Base-by-base conservation (phyloP, 2,888 invertebrate genomes). In the Cyclophora albipunctata region DNA sequence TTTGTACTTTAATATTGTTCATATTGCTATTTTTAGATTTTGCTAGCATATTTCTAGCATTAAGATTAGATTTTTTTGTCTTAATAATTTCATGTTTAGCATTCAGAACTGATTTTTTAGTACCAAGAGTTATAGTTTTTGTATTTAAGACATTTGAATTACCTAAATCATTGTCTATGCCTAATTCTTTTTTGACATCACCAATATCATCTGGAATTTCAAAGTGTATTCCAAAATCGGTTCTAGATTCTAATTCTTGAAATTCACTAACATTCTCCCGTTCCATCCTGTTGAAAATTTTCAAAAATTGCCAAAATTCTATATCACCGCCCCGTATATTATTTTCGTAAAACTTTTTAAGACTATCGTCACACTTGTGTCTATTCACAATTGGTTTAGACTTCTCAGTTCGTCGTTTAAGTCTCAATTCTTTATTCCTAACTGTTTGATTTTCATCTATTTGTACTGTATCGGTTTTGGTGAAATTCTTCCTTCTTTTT, bases 291-390 rank as follows among this genome's bases (percentile, higher is more conserved):
- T 86, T 86, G 47, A 71, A 86, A 2, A 85, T 84, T 49, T 85
- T 85, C 7, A 85, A 47, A 55, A 87, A 87, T 35, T 87, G 85
- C 80, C 84, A 83, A 45, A 87, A 87, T 34, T 84, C 84, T 2
- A 86, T 71, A 45, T 85, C 80, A 0, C 74, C 73, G 0, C 86
- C 86, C 56, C 77, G 73, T 0, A 86, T 75, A 20, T 85, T 81
- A 0, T 68, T 74, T 34, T 79, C 69, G 44, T 82, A 87, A 50
- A 87, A 87, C 0, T 78, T 69, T 33, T 69, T 81, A 0, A 87
- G 51, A 41, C 75, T 60, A 3, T 71, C 69, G 34, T 86, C 84
- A 45, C 85, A 85, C 55, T 73, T 82, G 3, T 86, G 84, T 2
- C 76, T 84, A 42, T 72, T 72, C 4, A 58, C 60, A 0, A 86